Evolutionary conservation across 2,888 invertebrate genomes (phyloP).

Genomic region (Crepidodera aurea): DNA sequence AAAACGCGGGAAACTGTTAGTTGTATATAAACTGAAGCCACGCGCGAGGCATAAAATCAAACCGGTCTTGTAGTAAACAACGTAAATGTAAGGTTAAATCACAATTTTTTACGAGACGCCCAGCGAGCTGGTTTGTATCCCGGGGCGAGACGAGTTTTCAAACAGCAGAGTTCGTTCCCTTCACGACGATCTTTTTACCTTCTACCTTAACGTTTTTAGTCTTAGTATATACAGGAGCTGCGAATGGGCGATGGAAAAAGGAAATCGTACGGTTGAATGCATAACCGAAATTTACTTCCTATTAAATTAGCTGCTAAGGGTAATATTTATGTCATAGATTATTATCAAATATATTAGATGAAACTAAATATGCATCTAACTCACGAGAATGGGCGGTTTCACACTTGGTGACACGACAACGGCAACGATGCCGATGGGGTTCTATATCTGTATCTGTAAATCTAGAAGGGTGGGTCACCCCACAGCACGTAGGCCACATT

Average conservation of each 20-base stretch:
- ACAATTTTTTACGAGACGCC: conserved; percentile 16
- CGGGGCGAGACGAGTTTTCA: conserved; percentile 17
- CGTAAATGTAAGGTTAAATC: conserved; percentile 22
- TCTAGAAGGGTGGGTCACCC: too few species aligned
- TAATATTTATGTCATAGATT: too few species aligned
- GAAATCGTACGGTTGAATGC: background rate
- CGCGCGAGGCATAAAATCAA: conserved; percentile 19
- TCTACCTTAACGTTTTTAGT: background rate
- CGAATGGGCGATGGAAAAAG: background rate
- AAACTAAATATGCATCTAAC: too few species aligned
- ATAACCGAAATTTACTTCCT: conserved; percentile 7
- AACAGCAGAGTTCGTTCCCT: conserved; percentile 4
- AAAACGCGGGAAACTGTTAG: conserved; percentile 12
- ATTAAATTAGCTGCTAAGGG: too few species aligned
- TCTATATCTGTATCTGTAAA: too few species aligned
- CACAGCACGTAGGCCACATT: too few species aligned
- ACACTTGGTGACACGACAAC: too few species aligned
- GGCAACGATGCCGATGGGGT: too few species aligned
- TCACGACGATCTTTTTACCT: background rate
- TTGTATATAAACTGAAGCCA: background rate
- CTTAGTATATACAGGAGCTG: conserved; percentile 1
- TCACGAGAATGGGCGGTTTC: too few species aligned
- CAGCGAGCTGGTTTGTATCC: conserved; percentile 9
- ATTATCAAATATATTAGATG: too few species aligned
- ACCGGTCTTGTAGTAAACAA: conserved; percentile 24